Evolutionary conservation across 2,113 vertebrate genomes (phyloP).

Genomic region (Pogonocichla stellata): DNA sequence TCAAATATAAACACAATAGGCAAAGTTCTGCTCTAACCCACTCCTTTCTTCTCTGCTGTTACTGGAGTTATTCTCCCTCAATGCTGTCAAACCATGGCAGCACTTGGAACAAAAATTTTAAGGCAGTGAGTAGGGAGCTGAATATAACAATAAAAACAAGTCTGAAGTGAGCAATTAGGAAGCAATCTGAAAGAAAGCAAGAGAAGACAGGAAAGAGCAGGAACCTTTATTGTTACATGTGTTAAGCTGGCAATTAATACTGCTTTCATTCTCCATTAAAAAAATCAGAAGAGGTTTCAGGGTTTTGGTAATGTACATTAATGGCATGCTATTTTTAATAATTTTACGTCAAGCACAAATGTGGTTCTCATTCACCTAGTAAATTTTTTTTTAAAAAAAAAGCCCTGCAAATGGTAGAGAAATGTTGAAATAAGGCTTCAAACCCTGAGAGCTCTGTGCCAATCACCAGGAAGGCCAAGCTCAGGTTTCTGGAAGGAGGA

Average conservation of each 20-base stretch:
- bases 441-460: neutral
- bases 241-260: neutral
- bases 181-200: neutral
- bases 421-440: neutral
- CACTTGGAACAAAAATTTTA: neutral
- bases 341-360: neutral
- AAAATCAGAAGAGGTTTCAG: neutral
- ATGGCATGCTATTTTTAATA: neutral
- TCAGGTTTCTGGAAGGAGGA: neutral
- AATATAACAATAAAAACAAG: neutral
- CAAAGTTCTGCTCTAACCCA: neutral
- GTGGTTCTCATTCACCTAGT: neutral
- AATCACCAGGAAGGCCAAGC: neutral
- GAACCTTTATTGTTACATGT: neutral
- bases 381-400: too few relatives aligned
- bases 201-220: neutral
- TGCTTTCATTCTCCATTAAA: neutral
- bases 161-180: neutral
- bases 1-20: neutral
- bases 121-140: neutral
- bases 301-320: fast-evolving
- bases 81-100: neutral
- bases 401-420: neutral
- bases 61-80: neutral
- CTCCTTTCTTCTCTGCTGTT: neutral